Conservation (phyloP, 1,140 invertebrate species). For the Drosophila tsacasi region DNA sequence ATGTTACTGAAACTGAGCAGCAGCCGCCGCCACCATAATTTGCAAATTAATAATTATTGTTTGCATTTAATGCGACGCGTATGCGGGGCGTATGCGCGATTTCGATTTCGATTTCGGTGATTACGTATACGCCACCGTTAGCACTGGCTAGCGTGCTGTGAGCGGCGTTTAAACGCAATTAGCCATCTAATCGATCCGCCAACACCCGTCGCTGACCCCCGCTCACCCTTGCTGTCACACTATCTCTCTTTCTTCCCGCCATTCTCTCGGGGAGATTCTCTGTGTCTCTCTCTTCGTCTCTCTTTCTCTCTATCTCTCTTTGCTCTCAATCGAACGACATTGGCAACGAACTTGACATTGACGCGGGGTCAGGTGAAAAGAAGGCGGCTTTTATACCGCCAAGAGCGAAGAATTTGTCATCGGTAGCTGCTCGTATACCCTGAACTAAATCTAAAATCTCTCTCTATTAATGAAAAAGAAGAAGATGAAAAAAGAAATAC, state of each 20-base stretch:
- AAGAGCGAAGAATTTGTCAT: neutral
- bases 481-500: neutral
- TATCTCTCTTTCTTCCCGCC: neutral
- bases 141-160: slow-evolving; percentile 9
- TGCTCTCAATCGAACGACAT: slow-evolving; percentile 66
- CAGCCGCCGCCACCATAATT: slow-evolving; percentile 22
- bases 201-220: neutral
- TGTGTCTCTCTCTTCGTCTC: neutral
- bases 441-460: neutral
- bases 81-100: slow-evolving; percentile 32
- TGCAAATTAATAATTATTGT: slow-evolving; percentile 44
- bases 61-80: slow-evolving; percentile 26
- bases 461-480: neutral
- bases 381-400: neutral
- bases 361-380: slow-evolving; percentile 1
- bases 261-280: neutral
- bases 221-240: neutral
- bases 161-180: slow-evolving; percentile 43
- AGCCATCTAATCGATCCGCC: slow-evolving; percentile 34
- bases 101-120: slow-evolving; percentile 16
- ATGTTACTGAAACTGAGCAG: neutral
- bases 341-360: slow-evolving; percentile 74
- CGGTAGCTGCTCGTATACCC: slow-evolving; percentile 13
- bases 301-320: neutral
- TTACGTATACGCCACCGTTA: slow-evolving; percentile 36